Conservation (phyloP, 2,113 vertebrate genomes). For the Notiomystis cincta region DNA sequence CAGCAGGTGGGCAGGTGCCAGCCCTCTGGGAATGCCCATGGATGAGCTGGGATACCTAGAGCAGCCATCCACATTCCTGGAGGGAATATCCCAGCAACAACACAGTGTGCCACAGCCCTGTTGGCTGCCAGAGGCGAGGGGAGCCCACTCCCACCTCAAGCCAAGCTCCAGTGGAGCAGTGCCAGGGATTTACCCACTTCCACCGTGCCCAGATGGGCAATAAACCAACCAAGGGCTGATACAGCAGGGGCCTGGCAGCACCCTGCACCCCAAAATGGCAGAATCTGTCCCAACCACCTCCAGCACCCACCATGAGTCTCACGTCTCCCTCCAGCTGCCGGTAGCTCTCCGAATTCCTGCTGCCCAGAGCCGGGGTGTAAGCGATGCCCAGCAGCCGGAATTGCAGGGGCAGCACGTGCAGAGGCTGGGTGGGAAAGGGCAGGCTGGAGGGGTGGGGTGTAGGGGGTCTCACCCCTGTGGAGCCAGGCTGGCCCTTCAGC, state of each 20-base stretch:
- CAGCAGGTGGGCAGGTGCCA: neutral
- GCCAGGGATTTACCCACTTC: neutral
- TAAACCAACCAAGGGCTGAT: neutral
- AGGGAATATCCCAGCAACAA: neutral
- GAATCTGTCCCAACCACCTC: accelerated
- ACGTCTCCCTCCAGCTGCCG: neutral
- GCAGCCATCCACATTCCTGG: neutral
- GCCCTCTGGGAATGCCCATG: too few species aligned
- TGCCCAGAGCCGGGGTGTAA: neutral
- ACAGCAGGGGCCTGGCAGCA: neutral
- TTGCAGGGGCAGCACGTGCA: neutral
- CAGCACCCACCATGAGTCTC: neutral
- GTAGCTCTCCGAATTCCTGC: neutral
- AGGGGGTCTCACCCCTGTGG: accelerated
- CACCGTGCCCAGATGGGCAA: accelerated
- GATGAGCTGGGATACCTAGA: neutral
- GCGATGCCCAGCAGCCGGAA: neutral
- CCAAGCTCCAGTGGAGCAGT: neutral
- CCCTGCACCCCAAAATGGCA: neutral
- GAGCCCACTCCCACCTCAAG: neutral
- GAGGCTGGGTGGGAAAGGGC: neutral
- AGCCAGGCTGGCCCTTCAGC: accelerated
- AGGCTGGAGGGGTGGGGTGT: neutral
- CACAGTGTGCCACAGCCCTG: accelerated
- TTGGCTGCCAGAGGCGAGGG: neutral